A percentile compares a stretch with the other conserved stretches of the same genome.
Conservation (phyloP, 1,140 invertebrate genomes). For the Sarcophaga peregrina region DNA sequence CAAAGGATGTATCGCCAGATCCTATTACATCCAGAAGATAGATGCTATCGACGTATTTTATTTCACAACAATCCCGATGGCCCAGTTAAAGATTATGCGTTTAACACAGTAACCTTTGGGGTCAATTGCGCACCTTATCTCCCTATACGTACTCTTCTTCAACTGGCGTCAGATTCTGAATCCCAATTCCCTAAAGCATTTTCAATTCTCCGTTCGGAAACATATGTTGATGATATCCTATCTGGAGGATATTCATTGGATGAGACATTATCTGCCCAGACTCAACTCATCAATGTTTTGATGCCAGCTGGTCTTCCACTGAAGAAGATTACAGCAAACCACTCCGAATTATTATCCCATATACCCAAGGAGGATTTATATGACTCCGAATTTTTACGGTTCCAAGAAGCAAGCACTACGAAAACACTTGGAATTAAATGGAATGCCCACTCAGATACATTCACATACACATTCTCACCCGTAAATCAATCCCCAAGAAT, state of each 20-base stretch:
- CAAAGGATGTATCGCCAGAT: slow-evolving; percentile 28
- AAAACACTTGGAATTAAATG: slow-evolving; percentile 39
- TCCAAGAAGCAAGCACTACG: slow-evolving; percentile 30
- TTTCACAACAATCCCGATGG: neutral
- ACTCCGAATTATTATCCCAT: slow-evolving; percentile 14
- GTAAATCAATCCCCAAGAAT: no score
- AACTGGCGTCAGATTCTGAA: slow-evolving; percentile 24
- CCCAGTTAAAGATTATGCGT: slow-evolving; percentile 14
- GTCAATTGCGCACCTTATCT: slow-evolving; percentile 31
- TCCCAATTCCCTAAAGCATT: neutral
- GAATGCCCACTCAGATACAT: slow-evolving; percentile 13
- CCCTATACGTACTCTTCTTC: slow-evolving; percentile 23
- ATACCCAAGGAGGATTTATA: slow-evolving; percentile 25
- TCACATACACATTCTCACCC: slow-evolving; percentile 11
- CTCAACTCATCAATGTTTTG: neutral
- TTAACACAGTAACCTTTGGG: slow-evolving; percentile 11
- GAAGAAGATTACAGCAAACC: slow-evolving; percentile 25
- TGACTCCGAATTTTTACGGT: neutral
- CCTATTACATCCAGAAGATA: slow-evolving; percentile 13
- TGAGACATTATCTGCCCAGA: no score
- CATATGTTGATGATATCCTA: slow-evolving; percentile 25
- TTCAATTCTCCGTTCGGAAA: slow-evolving; percentile 10
- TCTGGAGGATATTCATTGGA: slow-evolving; percentile 2
- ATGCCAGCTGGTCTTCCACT: slow-evolving; percentile 18
- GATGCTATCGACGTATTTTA: slow-evolving; percentile 4